These are phyloP conservation scores for Drosophila falleni DNA, from an alignment of 2,888 invertebrate genomes.

Conservation along the genomic window DNA sequence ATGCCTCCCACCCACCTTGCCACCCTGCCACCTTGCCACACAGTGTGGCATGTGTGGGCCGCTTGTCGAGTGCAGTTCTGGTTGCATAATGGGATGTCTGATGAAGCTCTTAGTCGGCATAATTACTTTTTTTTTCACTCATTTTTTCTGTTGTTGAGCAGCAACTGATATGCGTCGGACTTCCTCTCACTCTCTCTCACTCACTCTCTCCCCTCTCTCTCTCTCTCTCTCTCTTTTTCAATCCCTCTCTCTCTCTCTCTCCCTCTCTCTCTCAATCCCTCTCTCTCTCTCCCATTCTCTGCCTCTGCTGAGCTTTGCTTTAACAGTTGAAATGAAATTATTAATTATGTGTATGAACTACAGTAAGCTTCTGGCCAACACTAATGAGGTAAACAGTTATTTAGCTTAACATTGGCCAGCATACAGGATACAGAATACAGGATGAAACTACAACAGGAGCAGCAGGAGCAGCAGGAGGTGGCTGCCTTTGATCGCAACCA, in stretches of 20 bases:
- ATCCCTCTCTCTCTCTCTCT: neutral
- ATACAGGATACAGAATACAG: slow-evolving; percentile 9
- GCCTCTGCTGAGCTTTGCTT: slow-evolving; percentile 19
- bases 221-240: neutral
- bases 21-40: neutral
- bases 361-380: slow-evolving; percentile 31
- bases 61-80: slow-evolving; percentile 72
- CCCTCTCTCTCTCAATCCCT: neutral
- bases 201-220: neutral
- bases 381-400: slow-evolving; percentile 49
- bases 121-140: slow-evolving; percentile 75
- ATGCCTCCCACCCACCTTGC: slow-evolving; percentile 1
- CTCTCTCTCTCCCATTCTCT: neutral
- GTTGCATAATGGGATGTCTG: slow-evolving; percentile 80
- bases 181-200: neutral
- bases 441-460: slow-evolving; percentile 1
- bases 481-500: slow-evolving; percentile 67
- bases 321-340: slow-evolving; percentile 52
- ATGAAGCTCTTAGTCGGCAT: slow-evolving; percentile 82
- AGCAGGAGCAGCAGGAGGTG: slow-evolving; percentile 59
- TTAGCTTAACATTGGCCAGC: slow-evolving; percentile 31
- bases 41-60: slow-evolving; percentile 47
- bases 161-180: slow-evolving; percentile 51
- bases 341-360: slow-evolving; percentile 46
- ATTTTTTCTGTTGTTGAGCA: slow-evolving; percentile 11